phyloP scores from a whole-genome alignment of 2,888 invertebrate genomes.

The Pachydiplax longipennis region DNA sequence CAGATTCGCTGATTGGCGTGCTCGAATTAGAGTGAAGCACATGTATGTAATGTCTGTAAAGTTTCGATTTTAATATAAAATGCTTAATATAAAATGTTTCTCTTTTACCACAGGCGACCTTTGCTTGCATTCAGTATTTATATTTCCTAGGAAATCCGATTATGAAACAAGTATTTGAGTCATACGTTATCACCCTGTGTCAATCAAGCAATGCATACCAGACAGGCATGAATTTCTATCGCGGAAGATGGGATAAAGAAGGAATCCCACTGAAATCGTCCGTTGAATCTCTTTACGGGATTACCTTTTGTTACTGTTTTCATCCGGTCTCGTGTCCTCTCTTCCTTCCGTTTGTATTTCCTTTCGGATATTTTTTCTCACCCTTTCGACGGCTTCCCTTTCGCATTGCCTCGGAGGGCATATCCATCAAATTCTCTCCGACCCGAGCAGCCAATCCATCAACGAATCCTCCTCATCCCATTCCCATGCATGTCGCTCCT shows the following conservation, averaged over 20 bases:
- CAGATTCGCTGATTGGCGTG: too few species aligned
- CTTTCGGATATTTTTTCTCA: background rate
- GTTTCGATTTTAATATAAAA: too few species aligned
- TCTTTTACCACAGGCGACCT: too few species aligned
- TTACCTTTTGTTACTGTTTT: background rate
- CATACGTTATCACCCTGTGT: too few species aligned
- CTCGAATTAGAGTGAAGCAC: too few species aligned
- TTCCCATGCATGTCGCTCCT: background rate
- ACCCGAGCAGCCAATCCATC: conserved; percentile 24
- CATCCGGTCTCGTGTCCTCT: background rate
- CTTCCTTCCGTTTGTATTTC: background rate
- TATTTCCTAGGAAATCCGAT: too few species aligned
- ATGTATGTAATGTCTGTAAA: too few species aligned
- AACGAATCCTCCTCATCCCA: background rate
- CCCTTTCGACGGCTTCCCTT: background rate
- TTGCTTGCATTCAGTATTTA: too few species aligned
- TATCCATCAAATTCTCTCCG: conserved; percentile 28
- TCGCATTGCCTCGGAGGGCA: background rate
- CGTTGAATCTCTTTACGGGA: background rate
- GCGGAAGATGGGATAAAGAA: background rate
- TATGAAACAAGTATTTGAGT: too few species aligned
- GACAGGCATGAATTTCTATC: background rate
- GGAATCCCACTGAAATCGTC: background rate
- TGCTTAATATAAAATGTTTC: too few species aligned
- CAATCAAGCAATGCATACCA: too few species aligned